Base-by-base conservation (phyloP, 1,140 invertebrate species). In the Coenobita brevimanus region DNA sequence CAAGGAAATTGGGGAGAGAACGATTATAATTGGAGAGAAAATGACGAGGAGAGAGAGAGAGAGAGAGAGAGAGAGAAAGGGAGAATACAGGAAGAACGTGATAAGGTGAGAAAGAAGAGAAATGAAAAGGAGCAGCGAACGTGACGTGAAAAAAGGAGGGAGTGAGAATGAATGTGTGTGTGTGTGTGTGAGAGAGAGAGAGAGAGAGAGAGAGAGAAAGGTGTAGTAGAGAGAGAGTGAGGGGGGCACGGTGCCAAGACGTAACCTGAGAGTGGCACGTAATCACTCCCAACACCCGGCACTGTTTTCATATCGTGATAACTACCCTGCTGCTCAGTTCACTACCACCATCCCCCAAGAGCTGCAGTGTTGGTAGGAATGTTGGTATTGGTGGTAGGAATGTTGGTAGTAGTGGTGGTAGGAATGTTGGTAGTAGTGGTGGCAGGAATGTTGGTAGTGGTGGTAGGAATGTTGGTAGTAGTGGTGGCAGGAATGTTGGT, bases 231-330 rank as follows among this genome's bases (percentile, higher is more conserved):
- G 78, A 41, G 24, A n/a, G 43, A 54, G 46, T 43, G 36, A 57
- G 17, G 54, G 50, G 21, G 82, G 69, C 50, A 75, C 13, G 54
- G 54, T 84, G 82, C 54, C 54, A 84, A 30, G 50, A 41, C 21
- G 82, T 76, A 84, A 84, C 82, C 82, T 27, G 82, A 84, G 82
- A 84, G 82, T 69, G 71, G 1, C 43, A 17, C 27, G 69, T 76
- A 84, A 84, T 76, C 82, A 84, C 46, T n/a, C 82, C 82, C 54
- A 60, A 84, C 82, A 75, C 67, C 82, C 82, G n/a, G 36, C 82
- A 64, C 82, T 84, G 82, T 84, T 84, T 84, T 84, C 82, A 76
- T 76, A 84, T 50, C 82, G 57, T 69, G 82, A 84, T 84, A 84
- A 84, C 82, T 36, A 43, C 57, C 60, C 46, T 54, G 82, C 73